Conservation (phyloP, 2,888 invertebrate species). For the Acronicta alni region DNA sequence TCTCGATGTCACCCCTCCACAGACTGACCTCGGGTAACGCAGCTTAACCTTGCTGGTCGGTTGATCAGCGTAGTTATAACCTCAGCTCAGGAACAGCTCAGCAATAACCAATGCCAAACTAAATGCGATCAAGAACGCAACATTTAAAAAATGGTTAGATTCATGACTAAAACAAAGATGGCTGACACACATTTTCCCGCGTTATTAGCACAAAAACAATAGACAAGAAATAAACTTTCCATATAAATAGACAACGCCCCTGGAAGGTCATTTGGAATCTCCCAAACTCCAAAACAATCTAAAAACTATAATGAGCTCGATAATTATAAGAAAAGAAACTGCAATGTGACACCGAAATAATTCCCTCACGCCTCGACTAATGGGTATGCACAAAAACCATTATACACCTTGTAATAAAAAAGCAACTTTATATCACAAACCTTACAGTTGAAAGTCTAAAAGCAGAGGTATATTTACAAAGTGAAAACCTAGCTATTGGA, state of each 20-base stretch:
- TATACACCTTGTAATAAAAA: conserved; percentile 6
- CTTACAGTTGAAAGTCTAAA: conserved; percentile 16
- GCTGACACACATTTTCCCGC: background rate
- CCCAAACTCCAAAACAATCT: conserved; percentile 22
- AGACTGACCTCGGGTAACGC: no score
- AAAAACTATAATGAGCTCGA: conserved; percentile 62
- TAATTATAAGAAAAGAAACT: conserved; percentile 59
- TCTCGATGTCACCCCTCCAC: no score
- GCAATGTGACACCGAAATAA: conserved; percentile 67
- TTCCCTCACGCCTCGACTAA: conserved; percentile 64
- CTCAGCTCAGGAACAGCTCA: no score
- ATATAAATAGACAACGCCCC: conserved; percentile 19
- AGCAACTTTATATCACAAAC: background rate
- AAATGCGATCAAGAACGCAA: no score
- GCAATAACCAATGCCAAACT: no score
- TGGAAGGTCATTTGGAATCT: conserved; percentile 31
- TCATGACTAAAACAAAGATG: no score
- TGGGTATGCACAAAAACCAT: conserved; percentile 62
- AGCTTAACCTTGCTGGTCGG: no score
- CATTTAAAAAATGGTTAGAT: no score
- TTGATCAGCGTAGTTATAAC: no score
- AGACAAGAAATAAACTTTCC: conserved; percentile 7
- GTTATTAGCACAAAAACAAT: background rate
- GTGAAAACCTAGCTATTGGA: background rate
- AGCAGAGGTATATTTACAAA: background rate